Percentiles rank a stretch among this genome's conserved stretches.
Conservation (phyloP, 1,140 invertebrate species). For the Lasioglossum albipes region DNA sequence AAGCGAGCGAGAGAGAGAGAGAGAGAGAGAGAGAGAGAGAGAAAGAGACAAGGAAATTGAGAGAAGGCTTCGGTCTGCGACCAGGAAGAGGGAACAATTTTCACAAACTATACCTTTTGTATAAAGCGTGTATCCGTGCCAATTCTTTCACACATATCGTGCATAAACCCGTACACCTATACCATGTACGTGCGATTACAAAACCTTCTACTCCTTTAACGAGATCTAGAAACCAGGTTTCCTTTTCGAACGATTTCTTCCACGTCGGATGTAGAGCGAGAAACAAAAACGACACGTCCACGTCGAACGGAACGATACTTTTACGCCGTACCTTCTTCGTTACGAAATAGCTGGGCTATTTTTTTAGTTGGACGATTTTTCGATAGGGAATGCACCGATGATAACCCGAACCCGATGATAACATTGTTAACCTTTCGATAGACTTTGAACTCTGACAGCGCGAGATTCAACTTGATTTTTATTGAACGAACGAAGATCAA, state of each 20-base stretch:
- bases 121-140: conserved; percentile 35
- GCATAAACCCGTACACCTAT: background rate
- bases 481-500: too few species aligned
- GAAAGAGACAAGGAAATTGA: background rate
- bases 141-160: conserved; percentile 45
- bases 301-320: background rate
- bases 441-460: too few species aligned
- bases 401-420: too few species aligned
- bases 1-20: too few species aligned
- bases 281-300: background rate
- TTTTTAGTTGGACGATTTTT: conserved; percentile 8
- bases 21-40: background rate
- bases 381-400: background rate
- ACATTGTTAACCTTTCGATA: too few species aligned
- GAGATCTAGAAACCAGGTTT: background rate
- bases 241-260: background rate
- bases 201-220: background rate
- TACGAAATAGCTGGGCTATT: conserved; percentile 60
- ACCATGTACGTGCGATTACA: background rate
- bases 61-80: background rate
- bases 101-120: conserved; percentile 26
- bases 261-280: background rate
- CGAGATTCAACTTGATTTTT: too few species aligned
- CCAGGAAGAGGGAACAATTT: conserved; percentile 43
- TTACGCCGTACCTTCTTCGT: background rate